Percentiles rank a stretch among this genome's conserved stretches.
Evolutionary conservation across 2,888 invertebrate species (phyloP).

Genomic region (Drosophila differens): DNA sequence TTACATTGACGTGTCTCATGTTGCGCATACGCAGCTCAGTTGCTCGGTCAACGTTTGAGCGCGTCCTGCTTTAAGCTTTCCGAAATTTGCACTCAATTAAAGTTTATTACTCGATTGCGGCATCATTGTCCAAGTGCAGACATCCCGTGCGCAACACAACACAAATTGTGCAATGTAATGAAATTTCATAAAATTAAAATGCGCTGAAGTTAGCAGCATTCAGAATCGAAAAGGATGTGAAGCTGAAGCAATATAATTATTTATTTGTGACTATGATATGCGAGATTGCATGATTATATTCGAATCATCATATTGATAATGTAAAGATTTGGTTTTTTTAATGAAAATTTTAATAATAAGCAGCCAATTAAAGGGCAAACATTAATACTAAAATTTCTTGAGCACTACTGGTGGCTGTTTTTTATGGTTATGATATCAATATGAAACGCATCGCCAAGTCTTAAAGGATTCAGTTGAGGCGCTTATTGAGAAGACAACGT

Average conservation of each 20-base stretch:
- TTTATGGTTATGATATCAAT: constrained; percentile 2
- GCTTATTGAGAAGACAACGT: constrained; percentile 58
- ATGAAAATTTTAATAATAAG: not conserved
- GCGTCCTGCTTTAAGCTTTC: constrained; percentile 36
- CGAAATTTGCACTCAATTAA: constrained; percentile 80
- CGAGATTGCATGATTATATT: not conserved
- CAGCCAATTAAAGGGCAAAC: not conserved
- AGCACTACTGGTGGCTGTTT: not conserved
- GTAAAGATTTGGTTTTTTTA: not conserved
- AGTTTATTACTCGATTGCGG: constrained; percentile 20
- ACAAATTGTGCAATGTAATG: constrained; percentile 16
- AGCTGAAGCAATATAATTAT: not conserved
- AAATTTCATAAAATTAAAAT: constrained; percentile 7
- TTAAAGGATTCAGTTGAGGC: constrained; percentile 32
- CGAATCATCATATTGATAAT: not conserved
- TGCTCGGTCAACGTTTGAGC: not conserved
- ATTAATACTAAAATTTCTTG: not conserved
- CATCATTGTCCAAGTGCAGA: constrained; percentile 20
- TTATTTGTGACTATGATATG: not conserved
- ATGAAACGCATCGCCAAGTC: not conserved
- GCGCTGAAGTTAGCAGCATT: not conserved
- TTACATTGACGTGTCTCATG: constrained; percentile 23
- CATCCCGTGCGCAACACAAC: not conserved
- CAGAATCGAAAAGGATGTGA: not conserved
- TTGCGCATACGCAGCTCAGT: constrained; percentile 44